Evolutionary conservation across 2,888 invertebrate species (phyloP), one percentile per base, ranked within the genome.

Genomic region (Rhaphigaster nebulosa): DNA sequence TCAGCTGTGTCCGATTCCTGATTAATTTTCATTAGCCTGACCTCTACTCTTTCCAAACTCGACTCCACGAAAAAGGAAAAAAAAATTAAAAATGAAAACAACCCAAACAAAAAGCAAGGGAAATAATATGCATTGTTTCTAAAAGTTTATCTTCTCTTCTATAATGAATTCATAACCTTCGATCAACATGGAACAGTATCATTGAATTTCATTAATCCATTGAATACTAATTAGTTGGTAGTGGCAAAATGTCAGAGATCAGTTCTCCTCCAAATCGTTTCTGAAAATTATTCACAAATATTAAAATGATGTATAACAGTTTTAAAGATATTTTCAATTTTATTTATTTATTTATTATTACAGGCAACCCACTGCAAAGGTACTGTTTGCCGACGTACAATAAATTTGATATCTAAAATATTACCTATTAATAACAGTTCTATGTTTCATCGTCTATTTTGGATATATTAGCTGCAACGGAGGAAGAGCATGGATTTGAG

Each of bases 11-110:
- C 70, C 70, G 70, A 76, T 76, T 38, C 38, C 70, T 76, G 70
- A 76, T 76, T 76, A 76, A 76, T 76, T 76, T 76, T 76, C 70
- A 76, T 76, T 76, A 76, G 70, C 15, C 70, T 76, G 70, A 76
- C 70, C 70, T 38, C 70, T 38, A 38, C 70, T 76, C 70, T 76
- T 76, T 76, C 70, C 34, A 23, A 38, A 76, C 70, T 65, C 65
- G 2, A 29, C 65, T 8, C 38, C 29, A n/a, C n/a, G 0, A 29
- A 29, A 29, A 29, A 3, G 29, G n/a, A 18, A 38, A 38, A 76
- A 76, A 38, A 23, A 38, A 38, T 38, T 20, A 76, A 76, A 20
- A 76, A 76, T n/a, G 1, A 76, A 29, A 65, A 65, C 10, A 65
- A 60, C n/a, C 60, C 29, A 34, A 76, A 34, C 20, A 76, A 76